Conservation (phyloP, 1,140 invertebrate genomes). For the Frieseomelitta varia region DNA sequence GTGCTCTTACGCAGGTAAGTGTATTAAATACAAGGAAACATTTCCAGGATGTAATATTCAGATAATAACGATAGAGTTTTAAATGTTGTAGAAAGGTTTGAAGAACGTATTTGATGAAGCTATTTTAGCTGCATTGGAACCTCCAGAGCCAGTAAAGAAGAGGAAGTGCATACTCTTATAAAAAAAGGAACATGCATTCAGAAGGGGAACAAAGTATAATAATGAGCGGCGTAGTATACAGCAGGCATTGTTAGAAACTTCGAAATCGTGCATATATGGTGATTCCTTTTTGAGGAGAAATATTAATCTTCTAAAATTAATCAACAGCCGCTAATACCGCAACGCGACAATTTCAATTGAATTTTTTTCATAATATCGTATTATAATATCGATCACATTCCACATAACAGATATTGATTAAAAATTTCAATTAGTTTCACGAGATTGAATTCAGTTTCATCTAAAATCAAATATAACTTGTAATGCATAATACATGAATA, state of each 20-base stretch:
- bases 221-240: slow-evolving; percentile 56
- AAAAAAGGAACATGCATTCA: slow-evolving; percentile 50
- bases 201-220: slow-evolving; percentile 38
- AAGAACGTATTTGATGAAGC: slow-evolving; percentile 99
- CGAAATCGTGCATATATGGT: slow-evolving; percentile 37
- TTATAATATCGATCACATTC: slow-evolving; percentile 50
- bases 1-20: slow-evolving; percentile 95
- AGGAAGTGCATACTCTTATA: slow-evolving; percentile 96
- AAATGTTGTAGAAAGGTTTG: slow-evolving; percentile 93
- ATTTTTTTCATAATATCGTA: slow-evolving; percentile 12
- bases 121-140: slow-evolving; percentile 97
- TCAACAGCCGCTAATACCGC: slow-evolving; percentile 53
- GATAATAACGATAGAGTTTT: not conserved
- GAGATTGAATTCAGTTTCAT: slow-evolving; percentile 23
- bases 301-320: slow-evolving; percentile 27
- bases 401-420: slow-evolving; percentile 33
- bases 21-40: too few species aligned
- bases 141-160: slow-evolving; percentile 95
- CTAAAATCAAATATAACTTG: slow-evolving; percentile 16
- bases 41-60: too few species aligned
- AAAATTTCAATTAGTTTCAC: not conserved
- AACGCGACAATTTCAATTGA: slow-evolving; percentile 54
- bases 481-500: slow-evolving; percentile 41
- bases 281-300: slow-evolving; percentile 28
- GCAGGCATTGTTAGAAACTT: slow-evolving; percentile 55